phyloP scores from a whole-genome alignment of 2,888 invertebrate species.

The Leucophora obtusa region DNA sequence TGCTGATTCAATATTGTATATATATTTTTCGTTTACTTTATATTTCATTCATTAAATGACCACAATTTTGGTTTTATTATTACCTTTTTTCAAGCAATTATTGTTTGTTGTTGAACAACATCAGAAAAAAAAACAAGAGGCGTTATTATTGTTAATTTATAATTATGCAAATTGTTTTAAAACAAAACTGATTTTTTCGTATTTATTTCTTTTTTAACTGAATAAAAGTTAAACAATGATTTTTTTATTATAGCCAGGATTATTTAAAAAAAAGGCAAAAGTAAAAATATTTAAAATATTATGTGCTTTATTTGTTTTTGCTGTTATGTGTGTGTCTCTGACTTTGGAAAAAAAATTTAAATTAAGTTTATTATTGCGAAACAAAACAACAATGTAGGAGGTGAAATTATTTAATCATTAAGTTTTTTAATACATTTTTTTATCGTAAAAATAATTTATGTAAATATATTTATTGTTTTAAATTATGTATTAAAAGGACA shows the following conservation, averaged over 20 bases:
- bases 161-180: conserved; percentile 61
- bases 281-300: background rate
- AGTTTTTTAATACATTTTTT: background rate
- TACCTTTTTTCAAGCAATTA: conserved; percentile 52
- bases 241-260: conserved; percentile 42
- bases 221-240: background rate
- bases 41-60: conserved; percentile 39
- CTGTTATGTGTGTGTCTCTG: background rate
- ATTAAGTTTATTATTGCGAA: conserved; percentile 1
- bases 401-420: conserved; percentile 2
- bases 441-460: background rate
- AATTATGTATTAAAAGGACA: background rate
- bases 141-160: conserved; percentile 57
- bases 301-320: background rate
- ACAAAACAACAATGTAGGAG: background rate
- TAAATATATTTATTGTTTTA: background rate
- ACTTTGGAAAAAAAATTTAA: background rate
- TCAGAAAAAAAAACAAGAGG: conserved; percentile 34
- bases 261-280: conserved; percentile 18
- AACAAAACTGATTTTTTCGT: conserved; percentile 21
- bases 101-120: conserved; percentile 47
- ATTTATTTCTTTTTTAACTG: too few species aligned
- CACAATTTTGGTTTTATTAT: conserved; percentile 57
- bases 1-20: too few species aligned
- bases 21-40: background rate